phyloP scores from a whole-genome alignment of 2,888 invertebrate species.

The Drosophila emarginata region DNA sequence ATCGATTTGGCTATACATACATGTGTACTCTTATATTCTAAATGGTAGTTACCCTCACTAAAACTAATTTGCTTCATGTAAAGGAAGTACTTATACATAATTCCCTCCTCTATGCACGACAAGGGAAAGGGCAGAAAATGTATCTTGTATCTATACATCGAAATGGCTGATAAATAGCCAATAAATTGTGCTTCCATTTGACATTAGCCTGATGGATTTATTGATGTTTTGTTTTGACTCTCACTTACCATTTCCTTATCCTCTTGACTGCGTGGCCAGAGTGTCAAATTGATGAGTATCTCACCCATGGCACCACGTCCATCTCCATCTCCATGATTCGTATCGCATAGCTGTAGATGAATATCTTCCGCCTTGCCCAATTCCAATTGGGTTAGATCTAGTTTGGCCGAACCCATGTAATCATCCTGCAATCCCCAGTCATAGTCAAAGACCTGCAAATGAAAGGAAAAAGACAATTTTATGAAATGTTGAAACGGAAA shows the following conservation, averaged over 20 bases:
- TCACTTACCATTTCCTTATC: constrained; percentile 94
- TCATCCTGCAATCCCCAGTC: constrained; percentile 99
- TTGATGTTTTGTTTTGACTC: not conserved
- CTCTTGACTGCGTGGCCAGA: constrained; percentile 96
- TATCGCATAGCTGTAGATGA: constrained; percentile 90
- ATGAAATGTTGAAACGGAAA: constrained; percentile 20
- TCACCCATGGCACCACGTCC: constrained; percentile 89
- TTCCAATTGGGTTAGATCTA: constrained; percentile 93
- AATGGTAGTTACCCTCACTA: no score
- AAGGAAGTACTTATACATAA: no score
- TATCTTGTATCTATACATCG: not conserved
- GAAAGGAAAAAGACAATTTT: no score
- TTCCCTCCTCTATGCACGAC: no score
- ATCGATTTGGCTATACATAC: no score
- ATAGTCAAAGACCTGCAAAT: constrained; percentile 93
- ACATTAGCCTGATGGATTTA: constrained; percentile 30
- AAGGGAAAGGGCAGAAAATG: not conserved
- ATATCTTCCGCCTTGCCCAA: constrained; percentile 90
- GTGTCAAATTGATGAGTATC: constrained; percentile 90
- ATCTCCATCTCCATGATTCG: constrained; percentile 78
- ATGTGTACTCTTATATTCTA: no score
- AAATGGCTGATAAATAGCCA: not conserved
- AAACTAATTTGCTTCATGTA: no score
- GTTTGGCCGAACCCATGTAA: constrained; percentile 95
- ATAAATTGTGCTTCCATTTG: not conserved